Conservation (phyloP, 2,797 vertebrate genomes). For the Eulemur coronatus region DNA sequence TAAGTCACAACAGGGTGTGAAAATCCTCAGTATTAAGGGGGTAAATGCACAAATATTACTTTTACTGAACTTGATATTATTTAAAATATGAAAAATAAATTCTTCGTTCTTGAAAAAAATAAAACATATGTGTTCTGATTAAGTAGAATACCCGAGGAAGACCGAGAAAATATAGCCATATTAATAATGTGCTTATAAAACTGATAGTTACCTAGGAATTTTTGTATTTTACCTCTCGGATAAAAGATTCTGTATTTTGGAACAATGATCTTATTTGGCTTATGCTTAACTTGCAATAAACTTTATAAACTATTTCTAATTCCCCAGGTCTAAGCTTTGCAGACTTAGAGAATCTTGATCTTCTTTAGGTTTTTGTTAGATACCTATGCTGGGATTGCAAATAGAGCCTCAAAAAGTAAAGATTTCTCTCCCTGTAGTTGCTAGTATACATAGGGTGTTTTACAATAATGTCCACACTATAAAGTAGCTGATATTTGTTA, state of each 20-base stretch:
- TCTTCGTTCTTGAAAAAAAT: conserved; percentile 43
- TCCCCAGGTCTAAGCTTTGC: neutral
- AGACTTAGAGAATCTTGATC: neutral
- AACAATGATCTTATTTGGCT: neutral
- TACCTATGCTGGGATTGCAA: neutral
- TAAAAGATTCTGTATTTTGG: conserved; percentile 22
- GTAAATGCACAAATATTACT: conserved; percentile 16
- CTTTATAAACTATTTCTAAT: neutral
- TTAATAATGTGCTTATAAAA: neutral
- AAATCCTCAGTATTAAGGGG: conserved; percentile 5
- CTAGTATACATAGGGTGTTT: neutral
- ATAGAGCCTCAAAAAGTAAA: neutral
- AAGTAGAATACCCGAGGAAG: neutral
- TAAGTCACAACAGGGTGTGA: neutral
- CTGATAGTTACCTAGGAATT: neutral
- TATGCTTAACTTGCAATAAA: neutral
- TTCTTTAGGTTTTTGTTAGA: neutral
- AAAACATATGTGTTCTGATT: neutral
- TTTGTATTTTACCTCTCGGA: conserved; percentile 26
- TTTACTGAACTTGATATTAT: conserved; percentile 47
- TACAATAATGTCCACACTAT: neutral
- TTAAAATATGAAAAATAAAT: conserved; percentile 36
- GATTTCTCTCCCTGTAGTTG: neutral
- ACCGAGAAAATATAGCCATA: conserved; percentile 7
- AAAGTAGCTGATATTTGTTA: conserved; percentile 25